phyloP scores from a whole-genome alignment of 2,888 invertebrate genomes.

The Rhodophaea formosa region DNA sequence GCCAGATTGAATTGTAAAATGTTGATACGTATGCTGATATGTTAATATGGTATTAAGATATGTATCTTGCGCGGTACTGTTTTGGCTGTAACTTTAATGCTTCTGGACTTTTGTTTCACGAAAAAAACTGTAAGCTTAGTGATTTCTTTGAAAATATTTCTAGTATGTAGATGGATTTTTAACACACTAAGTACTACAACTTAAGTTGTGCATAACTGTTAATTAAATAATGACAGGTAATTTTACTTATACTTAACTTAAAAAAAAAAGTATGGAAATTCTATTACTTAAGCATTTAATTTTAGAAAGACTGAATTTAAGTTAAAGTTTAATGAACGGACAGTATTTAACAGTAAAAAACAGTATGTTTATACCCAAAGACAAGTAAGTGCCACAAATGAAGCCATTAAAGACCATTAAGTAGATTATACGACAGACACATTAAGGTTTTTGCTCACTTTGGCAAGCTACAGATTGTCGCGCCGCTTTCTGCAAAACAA shows the following conservation, averaged over 20 bases:
- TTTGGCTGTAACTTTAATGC: neutral
- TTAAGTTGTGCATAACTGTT: no score
- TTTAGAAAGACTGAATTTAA: neutral
- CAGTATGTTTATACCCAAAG: neutral
- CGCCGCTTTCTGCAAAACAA: constrained; percentile 21
- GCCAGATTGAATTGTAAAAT: neutral
- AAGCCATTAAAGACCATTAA: constrained; percentile 31
- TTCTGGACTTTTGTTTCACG: neutral
- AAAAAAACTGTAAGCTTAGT: neutral
- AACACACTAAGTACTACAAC: no score
- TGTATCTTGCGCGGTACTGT: neutral
- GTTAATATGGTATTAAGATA: no score
- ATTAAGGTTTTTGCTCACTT: constrained; percentile 39
- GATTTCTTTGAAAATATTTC: no score
- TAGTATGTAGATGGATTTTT: no score
- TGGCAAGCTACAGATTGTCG: constrained; percentile 25
- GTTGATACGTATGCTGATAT: neutral
- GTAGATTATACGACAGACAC: constrained; percentile 20
- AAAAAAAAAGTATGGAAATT: no score
- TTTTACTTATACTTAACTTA: no score
- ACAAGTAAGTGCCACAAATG: constrained; percentile 29
- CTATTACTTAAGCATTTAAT: no score
- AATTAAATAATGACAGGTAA: no score
- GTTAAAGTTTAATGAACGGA: neutral
- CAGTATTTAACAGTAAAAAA: constrained; percentile 1